Conservation (phyloP, 2,888 invertebrate genomes). For the Anaspis maculata region DNA sequence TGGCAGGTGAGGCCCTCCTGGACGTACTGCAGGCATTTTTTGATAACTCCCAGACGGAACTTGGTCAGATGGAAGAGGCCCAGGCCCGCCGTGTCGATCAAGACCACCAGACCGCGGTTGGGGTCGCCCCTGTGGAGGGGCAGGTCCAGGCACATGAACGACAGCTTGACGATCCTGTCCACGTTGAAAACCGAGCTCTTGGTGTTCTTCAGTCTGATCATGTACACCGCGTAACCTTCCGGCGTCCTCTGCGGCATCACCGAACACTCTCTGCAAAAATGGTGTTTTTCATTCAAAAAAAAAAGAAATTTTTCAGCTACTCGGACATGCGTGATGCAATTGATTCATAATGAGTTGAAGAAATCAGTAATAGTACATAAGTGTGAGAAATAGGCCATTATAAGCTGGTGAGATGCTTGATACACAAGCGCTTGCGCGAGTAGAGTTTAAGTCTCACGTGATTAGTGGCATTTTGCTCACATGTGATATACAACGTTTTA, state of each 20-base stretch:
- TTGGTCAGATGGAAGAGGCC: slow-evolving; percentile 29
- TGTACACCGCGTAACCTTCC: slow-evolving; percentile 24
- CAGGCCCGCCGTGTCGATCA: slow-evolving; percentile 29
- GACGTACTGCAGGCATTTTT: slow-evolving; percentile 27
- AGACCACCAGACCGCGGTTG: slow-evolving; percentile 23
- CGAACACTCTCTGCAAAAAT: too few relatives aligned
- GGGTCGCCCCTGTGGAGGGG: slow-evolving; percentile 22
- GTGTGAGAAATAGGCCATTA: too few relatives aligned
- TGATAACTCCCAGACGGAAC: slow-evolving; percentile 22
- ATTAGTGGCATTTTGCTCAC: too few relatives aligned
- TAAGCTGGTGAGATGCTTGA: too few relatives aligned
- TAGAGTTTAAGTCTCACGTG: too few relatives aligned
- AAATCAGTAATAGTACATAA: not conserved
- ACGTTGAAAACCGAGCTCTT: slow-evolving; percentile 24
- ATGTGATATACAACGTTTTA: too few relatives aligned
- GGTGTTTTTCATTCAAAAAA: slow-evolving; percentile 22
- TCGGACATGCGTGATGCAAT: too few relatives aligned
- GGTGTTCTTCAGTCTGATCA: slow-evolving; percentile 23
- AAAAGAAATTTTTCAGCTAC: slow-evolving; percentile 2
- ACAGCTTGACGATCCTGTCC: slow-evolving; percentile 22
- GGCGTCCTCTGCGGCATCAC: slow-evolving; percentile 21
- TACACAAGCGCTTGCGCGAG: too few relatives aligned
- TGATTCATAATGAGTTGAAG: too few relatives aligned
- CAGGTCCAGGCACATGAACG: slow-evolving; percentile 27
- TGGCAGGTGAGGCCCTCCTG: slow-evolving; percentile 38